Evolutionary conservation across 1,140 invertebrate genomes (phyloP), one percentile per base, ranked within the genome.

Genomic region (Helicoverpa zea): DNA sequence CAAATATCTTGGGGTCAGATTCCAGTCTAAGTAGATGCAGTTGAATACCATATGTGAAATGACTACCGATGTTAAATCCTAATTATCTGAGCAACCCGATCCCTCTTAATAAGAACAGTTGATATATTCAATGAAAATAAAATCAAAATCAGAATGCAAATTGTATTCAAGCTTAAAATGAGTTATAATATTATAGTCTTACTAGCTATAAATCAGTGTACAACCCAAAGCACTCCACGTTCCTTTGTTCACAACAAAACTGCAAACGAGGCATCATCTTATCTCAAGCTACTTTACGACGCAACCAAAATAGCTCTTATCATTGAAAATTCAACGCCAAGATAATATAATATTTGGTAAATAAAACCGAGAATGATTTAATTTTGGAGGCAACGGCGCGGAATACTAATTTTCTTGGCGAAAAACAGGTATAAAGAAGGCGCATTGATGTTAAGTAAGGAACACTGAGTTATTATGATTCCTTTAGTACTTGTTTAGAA

Each of bases 301-400:
- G 75, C 52, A 47, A 51, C 56, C 75, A 66, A 66, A 63, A 63
- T 35, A 66, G 47, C 49, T 51, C n/a, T 64, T 77, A 77, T 76
- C 74, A 76, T 52, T 64, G 58, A 76, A 76, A 61, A 76, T 76
- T 76, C 59, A 76, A 76, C 59, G 35, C 75, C 3, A 16, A 64
- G 75, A 77, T 77, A 77, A 77, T 66, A 66, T 66, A 77, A 77
- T 66, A 66, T 66, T 66, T 66, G 61, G 75, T 66, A 77, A 77
- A 77, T 77, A 77, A 77, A 75, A 63, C 47, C 49, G 4, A 66
- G 61, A 54, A 77, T 77, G 75, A 77, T 77, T 77, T 77, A 77
- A 77, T 77, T 77, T 66, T 23, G 29, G 23, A 66, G 59, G 47
- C 49, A 64, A 66, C 75, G 13, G 56, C 14, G 47, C 49, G 18